Conservation (phyloP, 2,113 vertebrate genomes). For the Cynopterus brachyotis region DNA sequence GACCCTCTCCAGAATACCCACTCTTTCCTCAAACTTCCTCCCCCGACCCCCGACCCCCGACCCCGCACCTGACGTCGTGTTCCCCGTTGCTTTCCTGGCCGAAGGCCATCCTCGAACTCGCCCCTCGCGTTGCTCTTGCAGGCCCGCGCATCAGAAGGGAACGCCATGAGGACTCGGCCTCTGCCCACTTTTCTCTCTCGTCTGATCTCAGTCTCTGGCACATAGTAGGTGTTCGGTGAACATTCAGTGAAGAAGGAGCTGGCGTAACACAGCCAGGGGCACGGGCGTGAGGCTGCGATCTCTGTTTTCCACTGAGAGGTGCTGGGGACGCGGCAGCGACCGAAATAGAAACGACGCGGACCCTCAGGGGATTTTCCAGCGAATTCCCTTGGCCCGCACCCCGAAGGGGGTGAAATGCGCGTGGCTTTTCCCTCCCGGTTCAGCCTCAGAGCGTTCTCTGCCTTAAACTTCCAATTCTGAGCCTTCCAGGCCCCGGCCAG, state of each 20-base stretch:
- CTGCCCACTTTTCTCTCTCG: neutral
- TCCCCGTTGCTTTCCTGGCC: neutral
- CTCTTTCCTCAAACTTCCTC: too few species aligned
- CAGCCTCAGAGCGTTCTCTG: neutral
- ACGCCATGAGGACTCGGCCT: rapidly evolving
- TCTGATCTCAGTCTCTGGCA: neutral
- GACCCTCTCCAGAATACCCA: neutral
- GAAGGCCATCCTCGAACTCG: rapidly evolving
- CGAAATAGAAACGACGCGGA: neutral
- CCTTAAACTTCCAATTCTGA: neutral
- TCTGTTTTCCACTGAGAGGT: neutral
- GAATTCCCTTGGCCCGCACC: neutral
- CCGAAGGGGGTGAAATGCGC: neutral
- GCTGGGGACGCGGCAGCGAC: rapidly evolving
- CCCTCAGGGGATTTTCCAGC: neutral
- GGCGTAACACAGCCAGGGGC: neutral
- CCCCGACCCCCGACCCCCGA: too few species aligned
- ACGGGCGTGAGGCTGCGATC: rapidly evolving
- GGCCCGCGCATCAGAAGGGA: neutral
- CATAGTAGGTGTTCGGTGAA: rapidly evolving
- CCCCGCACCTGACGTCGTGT: too few species aligned
- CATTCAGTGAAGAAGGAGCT: neutral
- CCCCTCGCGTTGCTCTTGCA: too few species aligned
- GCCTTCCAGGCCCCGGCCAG: neutral
- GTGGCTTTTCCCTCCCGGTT: too few species aligned